phyloP scores from a whole-genome alignment of 2,797 vertebrate species.

The Tenualosa ilisha region DNA sequence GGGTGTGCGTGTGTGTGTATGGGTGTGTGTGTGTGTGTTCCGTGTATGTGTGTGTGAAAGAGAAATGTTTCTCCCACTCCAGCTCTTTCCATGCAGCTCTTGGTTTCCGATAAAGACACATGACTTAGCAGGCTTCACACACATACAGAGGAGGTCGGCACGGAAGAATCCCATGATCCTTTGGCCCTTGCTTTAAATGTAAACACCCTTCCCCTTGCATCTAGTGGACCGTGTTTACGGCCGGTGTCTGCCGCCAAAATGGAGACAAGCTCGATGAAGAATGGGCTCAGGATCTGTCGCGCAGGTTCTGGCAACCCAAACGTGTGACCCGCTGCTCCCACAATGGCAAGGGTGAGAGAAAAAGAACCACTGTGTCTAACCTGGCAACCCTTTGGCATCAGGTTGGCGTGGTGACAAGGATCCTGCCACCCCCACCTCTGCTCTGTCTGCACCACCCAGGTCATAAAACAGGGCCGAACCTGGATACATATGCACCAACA shows the following conservation, averaged over 20 bases:
- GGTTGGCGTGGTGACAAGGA: background rate
- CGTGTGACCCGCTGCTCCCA: background rate
- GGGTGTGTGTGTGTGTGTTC: background rate
- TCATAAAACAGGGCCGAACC: slow-evolving; percentile 50
- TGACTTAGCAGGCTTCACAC: background rate
- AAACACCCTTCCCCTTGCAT: background rate
- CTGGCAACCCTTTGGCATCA: background rate
- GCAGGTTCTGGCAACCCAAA: background rate
- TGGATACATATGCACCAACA: background rate
- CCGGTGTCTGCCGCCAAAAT: background rate
- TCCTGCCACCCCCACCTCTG: background rate
- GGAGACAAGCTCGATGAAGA: background rate
- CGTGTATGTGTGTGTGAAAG: background rate
- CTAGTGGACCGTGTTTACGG: background rate
- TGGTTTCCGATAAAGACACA: background rate
- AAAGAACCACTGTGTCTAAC: background rate
- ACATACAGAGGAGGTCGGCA: background rate
- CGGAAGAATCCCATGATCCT: background rate
- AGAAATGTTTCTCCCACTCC: background rate
- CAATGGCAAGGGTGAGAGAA: background rate
- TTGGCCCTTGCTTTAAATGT: background rate
- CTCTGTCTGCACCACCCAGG: slow-evolving; percentile 54
- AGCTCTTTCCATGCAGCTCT: background rate
- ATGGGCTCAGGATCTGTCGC: background rate
- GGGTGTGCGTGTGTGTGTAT: background rate